Conservation (phyloP, 2,113 vertebrate genomes). For the Chiloscyllium plagiosum region DNA sequence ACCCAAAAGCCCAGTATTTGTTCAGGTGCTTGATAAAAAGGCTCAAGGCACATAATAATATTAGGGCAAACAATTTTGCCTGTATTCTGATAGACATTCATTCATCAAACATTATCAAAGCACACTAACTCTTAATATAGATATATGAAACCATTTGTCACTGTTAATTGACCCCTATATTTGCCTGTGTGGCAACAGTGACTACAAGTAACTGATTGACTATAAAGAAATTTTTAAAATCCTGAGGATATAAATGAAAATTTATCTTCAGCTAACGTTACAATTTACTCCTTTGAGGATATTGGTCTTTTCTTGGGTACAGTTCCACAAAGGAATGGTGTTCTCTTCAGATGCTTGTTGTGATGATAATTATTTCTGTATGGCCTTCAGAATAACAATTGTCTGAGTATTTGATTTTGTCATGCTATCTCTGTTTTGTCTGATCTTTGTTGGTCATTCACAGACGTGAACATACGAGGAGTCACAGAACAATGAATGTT, state of each 20-base stretch:
- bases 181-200: not conserved
- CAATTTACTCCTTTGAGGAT: no score
- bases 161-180: not conserved
- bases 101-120: not conserved
- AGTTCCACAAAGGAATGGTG: not conserved
- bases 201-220: not conserved
- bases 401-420: not conserved
- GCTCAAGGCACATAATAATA: not conserved
- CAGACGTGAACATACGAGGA: not conserved
- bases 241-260: no score
- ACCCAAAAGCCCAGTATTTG: not conserved
- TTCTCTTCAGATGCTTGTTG: not conserved
- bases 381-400: not conserved
- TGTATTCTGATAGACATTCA: not conserved
- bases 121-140: not conserved
- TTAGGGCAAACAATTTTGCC: not conserved
- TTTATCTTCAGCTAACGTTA: no score
- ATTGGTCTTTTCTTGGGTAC: no score
- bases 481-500: not conserved
- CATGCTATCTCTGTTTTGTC: no score
- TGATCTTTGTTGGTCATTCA: not conserved
- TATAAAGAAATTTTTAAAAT: not conserved
- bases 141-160: not conserved
- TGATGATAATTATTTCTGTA: not conserved
- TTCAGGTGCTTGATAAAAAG: not conserved